Evolutionary conservation across 1,140 invertebrate species (phyloP).

Genomic region (Drosophila malerkotliana): DNA sequence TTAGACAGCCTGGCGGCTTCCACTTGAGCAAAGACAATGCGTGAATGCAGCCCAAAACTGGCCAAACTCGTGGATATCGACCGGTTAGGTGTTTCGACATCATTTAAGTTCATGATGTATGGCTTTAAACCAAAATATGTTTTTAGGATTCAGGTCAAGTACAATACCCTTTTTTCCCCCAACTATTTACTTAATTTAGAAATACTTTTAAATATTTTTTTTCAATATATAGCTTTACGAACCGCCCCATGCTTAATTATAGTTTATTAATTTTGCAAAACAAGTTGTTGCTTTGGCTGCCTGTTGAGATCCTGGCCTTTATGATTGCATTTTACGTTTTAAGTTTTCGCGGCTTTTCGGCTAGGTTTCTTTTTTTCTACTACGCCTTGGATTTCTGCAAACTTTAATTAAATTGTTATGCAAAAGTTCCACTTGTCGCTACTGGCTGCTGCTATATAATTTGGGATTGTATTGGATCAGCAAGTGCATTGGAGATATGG

Average conservation of each 20-base stretch:
- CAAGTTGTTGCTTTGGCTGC: constrained; percentile 31
- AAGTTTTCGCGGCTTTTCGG: constrained; percentile 66
- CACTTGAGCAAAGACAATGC: constrained; percentile 45
- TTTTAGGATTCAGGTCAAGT: not conserved
- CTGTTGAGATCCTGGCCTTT: constrained; percentile 14
- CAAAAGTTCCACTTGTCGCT: constrained; percentile 74
- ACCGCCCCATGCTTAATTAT: constrained; percentile 52
- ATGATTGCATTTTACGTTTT: constrained; percentile 63
- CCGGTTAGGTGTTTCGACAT: not conserved
- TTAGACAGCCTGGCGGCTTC: constrained; percentile 65
- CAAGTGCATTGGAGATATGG: constrained; percentile 53
- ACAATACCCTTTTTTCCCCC: not conserved
- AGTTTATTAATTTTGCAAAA: constrained; percentile 74
- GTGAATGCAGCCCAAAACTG: constrained; percentile 33
- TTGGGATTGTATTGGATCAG: constrained; percentile 66
- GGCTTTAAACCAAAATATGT: not conserved
- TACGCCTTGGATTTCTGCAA: constrained; percentile 24
- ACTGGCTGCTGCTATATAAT: constrained; percentile 59
- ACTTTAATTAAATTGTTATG: constrained; percentile 80
- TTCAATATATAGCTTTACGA: not conserved
- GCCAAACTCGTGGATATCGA: constrained; percentile 19
- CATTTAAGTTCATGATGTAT: not conserved
- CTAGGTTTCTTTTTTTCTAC: constrained; percentile 21
- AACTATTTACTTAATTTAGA: no score
- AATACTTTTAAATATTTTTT: no score